Evolutionary conservation across 1,140 invertebrate species (phyloP).

Genomic region (Cyclargus thomasi): DNA sequence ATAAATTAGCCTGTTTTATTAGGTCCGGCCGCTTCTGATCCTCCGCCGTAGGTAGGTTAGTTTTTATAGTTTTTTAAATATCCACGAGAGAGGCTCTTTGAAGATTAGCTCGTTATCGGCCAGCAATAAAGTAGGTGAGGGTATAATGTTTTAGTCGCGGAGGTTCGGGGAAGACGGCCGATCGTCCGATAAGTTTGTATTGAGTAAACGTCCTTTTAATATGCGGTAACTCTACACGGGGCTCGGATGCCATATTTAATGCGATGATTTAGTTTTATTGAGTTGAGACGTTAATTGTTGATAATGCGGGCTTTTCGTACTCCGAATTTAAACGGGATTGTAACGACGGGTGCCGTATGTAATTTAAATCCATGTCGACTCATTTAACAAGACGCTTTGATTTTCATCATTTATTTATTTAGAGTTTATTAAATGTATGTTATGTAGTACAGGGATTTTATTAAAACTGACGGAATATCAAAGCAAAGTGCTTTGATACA

Average conservation of each 20-base stretch:
- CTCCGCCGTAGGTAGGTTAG: constrained; percentile 35
- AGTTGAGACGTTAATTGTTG: constrained; percentile 16
- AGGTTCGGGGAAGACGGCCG: constrained; percentile 32
- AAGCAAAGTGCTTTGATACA: too few species aligned
- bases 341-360: not conserved
- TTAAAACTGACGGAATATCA: too few species aligned
- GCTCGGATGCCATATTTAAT: constrained; percentile 22
- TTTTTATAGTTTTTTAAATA: constrained; percentile 59
- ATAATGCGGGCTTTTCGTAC: constrained; percentile 5
- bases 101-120: constrained; percentile 63
- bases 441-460: too few species aligned
- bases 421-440: too few species aligned
- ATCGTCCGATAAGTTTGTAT: constrained; percentile 36
- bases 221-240: constrained; percentile 20
- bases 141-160: constrained; percentile 27
- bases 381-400: not conserved
- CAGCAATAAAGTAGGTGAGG: constrained; percentile 54
- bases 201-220: constrained; percentile 23
- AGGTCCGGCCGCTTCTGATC: constrained; percentile 47
- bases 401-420: not conserved
- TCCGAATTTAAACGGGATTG: not conserved
- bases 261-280: constrained; percentile 24
- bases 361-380: not conserved
- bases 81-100: constrained; percentile 45
- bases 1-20: constrained; percentile 65